A percentile compares a stretch with the other conserved stretches of the same genome.
Evolutionary conservation across 64 coral and sea anemone genomes (phyloP).

Genomic region (Platygyra sinensis): DNA sequence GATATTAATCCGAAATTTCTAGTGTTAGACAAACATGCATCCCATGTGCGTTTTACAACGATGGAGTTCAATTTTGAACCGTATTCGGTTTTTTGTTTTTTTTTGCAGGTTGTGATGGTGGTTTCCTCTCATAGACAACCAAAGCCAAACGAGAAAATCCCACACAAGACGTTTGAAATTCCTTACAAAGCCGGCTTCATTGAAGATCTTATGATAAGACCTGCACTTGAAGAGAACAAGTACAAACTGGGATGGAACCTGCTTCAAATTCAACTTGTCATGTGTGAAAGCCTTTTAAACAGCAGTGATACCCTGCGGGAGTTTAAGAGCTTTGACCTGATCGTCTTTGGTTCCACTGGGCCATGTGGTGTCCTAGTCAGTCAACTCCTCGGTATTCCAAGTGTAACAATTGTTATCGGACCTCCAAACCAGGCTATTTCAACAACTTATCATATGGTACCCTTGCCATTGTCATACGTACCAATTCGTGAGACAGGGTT

Average conservation of each 20-base stretch:
- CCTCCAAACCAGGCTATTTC: background rate
- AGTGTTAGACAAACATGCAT: too few species aligned
- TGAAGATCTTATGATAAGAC: background rate
- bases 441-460: background rate
- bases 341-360: background rate
- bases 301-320: background rate
- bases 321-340: background rate
- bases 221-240: background rate
- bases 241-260: background rate
- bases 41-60: too few species aligned
- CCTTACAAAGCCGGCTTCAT: background rate
- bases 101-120: background rate
- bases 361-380: background rate
- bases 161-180: background rate
- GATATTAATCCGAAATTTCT: too few species aligned
- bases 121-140: background rate
- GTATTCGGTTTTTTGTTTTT: background rate
- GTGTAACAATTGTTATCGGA: background rate
- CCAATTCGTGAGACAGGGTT: background rate
- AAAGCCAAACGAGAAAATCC: background rate
- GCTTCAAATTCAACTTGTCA: background rate
- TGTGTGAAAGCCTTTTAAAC: conserved; percentile 14
- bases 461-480: conserved; percentile 27
- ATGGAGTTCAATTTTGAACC: too few species aligned
- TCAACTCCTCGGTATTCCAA: background rate